A percentile compares a stretch with the other conserved stretches of the same genome.
Evolutionary conservation across 2,888 invertebrate species (phyloP).

Genomic region (Campopleginae sp.): DNA sequence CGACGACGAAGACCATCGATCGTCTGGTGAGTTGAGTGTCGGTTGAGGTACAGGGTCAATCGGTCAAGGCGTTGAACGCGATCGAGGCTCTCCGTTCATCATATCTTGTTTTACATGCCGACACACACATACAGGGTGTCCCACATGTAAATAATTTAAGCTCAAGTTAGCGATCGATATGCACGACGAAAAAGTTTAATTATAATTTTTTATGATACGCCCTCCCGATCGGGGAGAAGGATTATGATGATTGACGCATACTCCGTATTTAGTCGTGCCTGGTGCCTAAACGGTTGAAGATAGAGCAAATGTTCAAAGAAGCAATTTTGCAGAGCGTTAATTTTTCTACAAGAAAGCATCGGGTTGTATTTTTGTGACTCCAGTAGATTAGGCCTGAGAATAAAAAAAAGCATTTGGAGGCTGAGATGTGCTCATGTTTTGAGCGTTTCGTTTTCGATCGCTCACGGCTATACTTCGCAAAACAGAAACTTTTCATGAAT

Average conservation of each 20-base stretch:
- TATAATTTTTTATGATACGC: neutral
- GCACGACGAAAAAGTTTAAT: neutral
- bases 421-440: neutral
- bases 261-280: neutral
- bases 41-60: constrained; percentile 64
- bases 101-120: constrained; percentile 9
- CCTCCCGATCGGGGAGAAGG: neutral
- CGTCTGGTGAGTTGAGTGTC: constrained; percentile 11
- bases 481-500: neutral
- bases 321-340: neutral
- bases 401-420: neutral
- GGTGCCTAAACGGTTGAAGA: neutral
- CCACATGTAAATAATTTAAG: neutral
- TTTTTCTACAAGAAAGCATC: neutral
- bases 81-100: constrained; percentile 44
- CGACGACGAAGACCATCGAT: constrained; percentile 53
- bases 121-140: neutral
- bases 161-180: neutral
- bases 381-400: neutral
- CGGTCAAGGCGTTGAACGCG: constrained; percentile 50
- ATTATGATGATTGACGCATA: neutral
- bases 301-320: neutral
- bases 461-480: neutral
- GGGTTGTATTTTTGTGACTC: neutral
- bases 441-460: neutral